Evolutionary conservation across 1,140 invertebrate species (phyloP), one percentile per base, ranked within the genome.

Genomic region (Heliconius nattereri): DNA sequence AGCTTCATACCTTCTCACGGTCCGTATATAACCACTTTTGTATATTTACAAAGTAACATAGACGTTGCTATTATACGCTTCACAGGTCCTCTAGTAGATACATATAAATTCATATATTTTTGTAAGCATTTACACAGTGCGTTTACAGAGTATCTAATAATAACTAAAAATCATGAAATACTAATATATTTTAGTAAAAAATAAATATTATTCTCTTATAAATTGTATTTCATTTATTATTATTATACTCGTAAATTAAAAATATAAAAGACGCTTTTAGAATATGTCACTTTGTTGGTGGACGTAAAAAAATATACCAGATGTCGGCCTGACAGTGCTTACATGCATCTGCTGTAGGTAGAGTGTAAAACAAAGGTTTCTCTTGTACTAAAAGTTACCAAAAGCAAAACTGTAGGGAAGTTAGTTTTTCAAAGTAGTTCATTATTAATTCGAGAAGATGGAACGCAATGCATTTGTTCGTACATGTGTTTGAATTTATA

Each of bases 261-360:
- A 45, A 23, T 60, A 60, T 23, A 60, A 23, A 60, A 66, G 3
- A 66, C 26, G 13, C 20, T 80, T 83, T 80, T 32, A 83, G 73
- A 86, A 87, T 88, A 78, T 79, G 57, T 74, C 81, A 80, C 85
- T 77, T 80, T 72, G 80, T 84, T 79, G 82, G 82, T 89, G 82
- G 88, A 88, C 89, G 81, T 86, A 90, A 92, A 93, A 92, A 93
- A 90, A 88, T 85, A 87, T 57, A 85, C 90, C 92, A 93, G 91
- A 93, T 93, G 92, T 93, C 78, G 87, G 83, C 79, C 81, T 81
- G 83, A 84, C 86, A 81, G 85, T 90, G 88, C 91, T 91, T 89
- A 89, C 87, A 88, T 91, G 86, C 91, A 91, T 91, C 89, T 91
- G 80, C 26, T 66, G n/a, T 88, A 86, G 88, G n/a, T 88, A 86